A percentile compares a stretch with the other conserved stretches of the same genome.
Evolutionary conservation across 2,113 vertebrate species (phyloP).

Genomic region (Crotalus tigris): DNA sequence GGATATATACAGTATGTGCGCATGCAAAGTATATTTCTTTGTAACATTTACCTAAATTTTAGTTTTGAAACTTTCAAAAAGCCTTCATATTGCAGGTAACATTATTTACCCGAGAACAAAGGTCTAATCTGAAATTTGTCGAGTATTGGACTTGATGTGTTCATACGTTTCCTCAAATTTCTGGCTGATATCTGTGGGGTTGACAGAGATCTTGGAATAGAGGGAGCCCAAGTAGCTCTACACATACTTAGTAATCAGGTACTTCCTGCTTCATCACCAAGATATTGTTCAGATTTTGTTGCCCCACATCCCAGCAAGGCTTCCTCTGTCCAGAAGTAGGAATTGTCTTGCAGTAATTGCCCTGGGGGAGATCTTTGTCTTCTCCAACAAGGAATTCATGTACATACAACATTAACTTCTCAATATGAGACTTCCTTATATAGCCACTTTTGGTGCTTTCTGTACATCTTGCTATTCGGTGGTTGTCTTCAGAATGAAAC

Average conservation of each 20-base stretch:
- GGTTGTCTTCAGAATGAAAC: not conserved
- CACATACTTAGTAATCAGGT: not conserved
- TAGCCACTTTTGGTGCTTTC: constrained; percentile 1
- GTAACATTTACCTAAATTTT: not conserved
- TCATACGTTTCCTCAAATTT: not conserved
- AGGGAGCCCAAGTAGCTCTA: not conserved
- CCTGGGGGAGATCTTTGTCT: not conserved
- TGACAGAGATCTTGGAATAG: not conserved
- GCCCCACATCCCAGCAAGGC: not conserved
- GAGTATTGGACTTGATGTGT: not conserved
- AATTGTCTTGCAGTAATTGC: not conserved
- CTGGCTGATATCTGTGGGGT: not conserved
- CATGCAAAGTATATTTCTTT: not conserved
- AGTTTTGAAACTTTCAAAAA: not conserved
- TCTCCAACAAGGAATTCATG: not conserved
- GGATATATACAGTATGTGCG: not conserved
- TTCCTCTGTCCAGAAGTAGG: not conserved
- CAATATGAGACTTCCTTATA: constrained; percentile 6
- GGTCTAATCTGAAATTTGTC: not conserved
- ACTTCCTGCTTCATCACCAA: not conserved
- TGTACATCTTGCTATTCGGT: not conserved
- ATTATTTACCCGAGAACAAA: not conserved
- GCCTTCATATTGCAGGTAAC: not conserved
- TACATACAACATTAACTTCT: not conserved
- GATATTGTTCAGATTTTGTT: not conserved